These are phyloP conservation scores for Potamilus streckersoni DNA, from an alignment of 1,140 invertebrate genomes.

Conservation along the genomic window DNA sequence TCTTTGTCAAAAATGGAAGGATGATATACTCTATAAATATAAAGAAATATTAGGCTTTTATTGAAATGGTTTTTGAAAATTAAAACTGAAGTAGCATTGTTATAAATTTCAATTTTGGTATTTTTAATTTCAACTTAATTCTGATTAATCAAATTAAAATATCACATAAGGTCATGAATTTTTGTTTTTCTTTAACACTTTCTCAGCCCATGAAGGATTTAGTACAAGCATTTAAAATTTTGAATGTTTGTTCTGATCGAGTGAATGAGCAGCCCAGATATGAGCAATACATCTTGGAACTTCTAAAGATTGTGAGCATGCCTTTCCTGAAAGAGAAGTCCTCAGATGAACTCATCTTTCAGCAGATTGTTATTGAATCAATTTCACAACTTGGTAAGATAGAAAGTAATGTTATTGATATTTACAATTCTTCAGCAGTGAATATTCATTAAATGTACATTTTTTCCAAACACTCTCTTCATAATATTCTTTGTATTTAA, in stretches of 20 bases:
- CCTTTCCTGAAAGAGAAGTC: conserved; percentile 68
- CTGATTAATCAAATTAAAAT: not conserved
- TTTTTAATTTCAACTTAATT: no score
- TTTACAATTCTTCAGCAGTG: not conserved
- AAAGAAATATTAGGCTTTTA: no score
- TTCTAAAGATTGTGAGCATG: conserved; percentile 60
- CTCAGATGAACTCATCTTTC: conserved; percentile 66
- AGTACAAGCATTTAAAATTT: conserved; percentile 63
- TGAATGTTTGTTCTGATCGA: conserved; percentile 66
- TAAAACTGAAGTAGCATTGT: no score
- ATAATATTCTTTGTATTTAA: no score
- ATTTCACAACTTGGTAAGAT: conserved; percentile 65
- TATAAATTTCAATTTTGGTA: no score
- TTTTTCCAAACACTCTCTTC: no score
- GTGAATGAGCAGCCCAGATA: conserved; percentile 58
- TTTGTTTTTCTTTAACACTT: conserved; percentile 28
- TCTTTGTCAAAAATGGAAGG: no score
- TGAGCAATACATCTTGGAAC: conserved; percentile 60
- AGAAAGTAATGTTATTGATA: not conserved
- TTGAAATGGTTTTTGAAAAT: no score
- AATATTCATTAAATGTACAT: no score
- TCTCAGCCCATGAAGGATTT: conserved; percentile 65
- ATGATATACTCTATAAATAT: no score
- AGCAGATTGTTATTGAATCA: conserved; percentile 65
- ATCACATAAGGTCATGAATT: not conserved